phyloP scores from a whole-genome alignment of 2,888 invertebrate genomes.

The Chironomus riparius region DNA sequence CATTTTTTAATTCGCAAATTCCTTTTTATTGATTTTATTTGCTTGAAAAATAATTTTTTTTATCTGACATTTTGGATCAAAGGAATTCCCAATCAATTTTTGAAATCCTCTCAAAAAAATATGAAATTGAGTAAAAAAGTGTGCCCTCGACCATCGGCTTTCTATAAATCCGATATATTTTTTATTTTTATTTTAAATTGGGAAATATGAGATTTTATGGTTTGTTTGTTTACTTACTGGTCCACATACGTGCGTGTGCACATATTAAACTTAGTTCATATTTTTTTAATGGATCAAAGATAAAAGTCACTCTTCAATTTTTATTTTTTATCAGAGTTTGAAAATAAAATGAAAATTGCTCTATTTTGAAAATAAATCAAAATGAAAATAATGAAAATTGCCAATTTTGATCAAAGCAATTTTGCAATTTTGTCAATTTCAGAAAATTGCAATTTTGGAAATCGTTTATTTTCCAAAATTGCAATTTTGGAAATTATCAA shows the following conservation, averaged over 20 bases:
- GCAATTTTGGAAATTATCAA: no score
- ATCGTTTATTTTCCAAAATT: no score
- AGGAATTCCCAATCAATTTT: background rate
- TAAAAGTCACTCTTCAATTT: background rate
- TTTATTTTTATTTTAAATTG: background rate
- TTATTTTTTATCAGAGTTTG: no score
- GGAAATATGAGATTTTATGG: background rate
- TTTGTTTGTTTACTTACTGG: background rate
- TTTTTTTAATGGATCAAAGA: background rate
- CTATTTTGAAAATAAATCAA: no score
- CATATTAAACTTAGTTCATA: background rate
- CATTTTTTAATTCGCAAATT: background rate
- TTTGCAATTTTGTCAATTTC: no score
- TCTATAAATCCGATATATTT: no score
- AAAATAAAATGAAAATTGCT: no score
- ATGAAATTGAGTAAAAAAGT: no score
- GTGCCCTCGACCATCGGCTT: no score
- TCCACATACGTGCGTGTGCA: background rate
- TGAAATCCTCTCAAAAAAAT: background rate
- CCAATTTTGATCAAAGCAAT: no score
- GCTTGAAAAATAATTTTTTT: background rate
- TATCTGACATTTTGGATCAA: background rate
- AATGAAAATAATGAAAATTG: no score
- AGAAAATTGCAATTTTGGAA: no score
- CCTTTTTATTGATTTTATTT: background rate